Conservation (phyloP, 2,113 vertebrate species). For the Periophthalmodon schlosseri region DNA sequence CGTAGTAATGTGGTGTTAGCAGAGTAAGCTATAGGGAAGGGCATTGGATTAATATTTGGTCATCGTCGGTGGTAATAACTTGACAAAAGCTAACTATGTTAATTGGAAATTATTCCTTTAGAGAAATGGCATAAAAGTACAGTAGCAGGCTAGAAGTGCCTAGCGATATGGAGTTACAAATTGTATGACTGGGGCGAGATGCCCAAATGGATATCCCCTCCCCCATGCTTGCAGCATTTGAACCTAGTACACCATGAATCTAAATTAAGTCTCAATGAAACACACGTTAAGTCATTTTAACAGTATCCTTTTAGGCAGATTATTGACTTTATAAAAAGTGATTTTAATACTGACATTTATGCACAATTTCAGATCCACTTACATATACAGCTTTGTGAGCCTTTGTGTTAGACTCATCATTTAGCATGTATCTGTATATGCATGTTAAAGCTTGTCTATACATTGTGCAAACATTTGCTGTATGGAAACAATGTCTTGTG, state of each 20-base stretch:
- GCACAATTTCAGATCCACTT: constrained; percentile 21
- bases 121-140: constrained; percentile 10
- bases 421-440: constrained; percentile 28
- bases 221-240: constrained; percentile 76
- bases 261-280: constrained; percentile 55
- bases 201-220: constrained; percentile 69
- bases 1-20: constrained; percentile 51
- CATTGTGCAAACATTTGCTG: constrained; percentile 32
- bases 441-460: constrained; percentile 35
- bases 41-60: constrained; percentile 57
- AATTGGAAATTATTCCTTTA: constrained; percentile 4
- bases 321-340: neutral
- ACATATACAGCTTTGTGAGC: constrained; percentile 20
- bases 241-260: constrained; percentile 64
- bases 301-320: neutral
- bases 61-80: constrained; percentile 41
- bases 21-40: constrained; percentile 37
- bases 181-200: constrained; percentile 58
- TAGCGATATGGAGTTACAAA: constrained; percentile 43
- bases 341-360: constrained; percentile 1
- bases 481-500: constrained; percentile 59
- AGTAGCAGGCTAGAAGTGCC: constrained; percentile 16
- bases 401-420: constrained; percentile 3
- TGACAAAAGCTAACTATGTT: constrained; percentile 17
- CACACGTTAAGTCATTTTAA: constrained; percentile 16